These are phyloP conservation scores for Leptoteleia sp. DNA, from an alignment of 1,140 invertebrate genomes.

Conservation along the genomic window DNA sequence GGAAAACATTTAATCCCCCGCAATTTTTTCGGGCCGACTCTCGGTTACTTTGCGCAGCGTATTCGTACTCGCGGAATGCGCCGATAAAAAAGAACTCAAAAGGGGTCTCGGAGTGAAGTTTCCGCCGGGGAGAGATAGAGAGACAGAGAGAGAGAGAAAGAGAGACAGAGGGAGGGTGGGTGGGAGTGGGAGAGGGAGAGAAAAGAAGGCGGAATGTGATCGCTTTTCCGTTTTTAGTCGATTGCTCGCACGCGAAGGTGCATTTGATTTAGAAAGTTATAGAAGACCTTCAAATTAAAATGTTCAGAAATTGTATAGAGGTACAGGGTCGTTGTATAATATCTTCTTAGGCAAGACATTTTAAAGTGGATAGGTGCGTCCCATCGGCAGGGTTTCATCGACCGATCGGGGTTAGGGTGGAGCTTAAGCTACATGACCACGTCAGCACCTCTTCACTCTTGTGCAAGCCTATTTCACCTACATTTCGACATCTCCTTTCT, in stretches of 20 bases:
- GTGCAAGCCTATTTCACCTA: constrained; percentile 74
- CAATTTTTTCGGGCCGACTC: too few species aligned
- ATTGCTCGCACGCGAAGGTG: background rate
- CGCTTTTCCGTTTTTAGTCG: constrained; percentile 1
- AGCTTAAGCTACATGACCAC: constrained; percentile 74
- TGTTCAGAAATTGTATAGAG: constrained; percentile 48
- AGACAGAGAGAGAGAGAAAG: too few species aligned
- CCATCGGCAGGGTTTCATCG: constrained; percentile 76
- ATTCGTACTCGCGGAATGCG: background rate
- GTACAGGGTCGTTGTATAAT: constrained; percentile 66
- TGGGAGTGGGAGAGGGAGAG: background rate
- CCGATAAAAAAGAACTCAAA: constrained; percentile 5
- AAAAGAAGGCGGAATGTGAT: background rate
- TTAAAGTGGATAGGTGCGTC: constrained; percentile 69
- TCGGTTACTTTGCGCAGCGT: too few species aligned
- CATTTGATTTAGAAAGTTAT: constrained; percentile 36
- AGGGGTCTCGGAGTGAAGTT: background rate
- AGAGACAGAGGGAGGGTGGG: too few species aligned
- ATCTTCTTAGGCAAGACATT: constrained; percentile 65
- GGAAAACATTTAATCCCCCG: too few species aligned
- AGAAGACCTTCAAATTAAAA: constrained; percentile 59
- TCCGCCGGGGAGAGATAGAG: too few species aligned
- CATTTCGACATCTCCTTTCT: constrained; percentile 68
- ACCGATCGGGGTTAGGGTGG: constrained; percentile 74
- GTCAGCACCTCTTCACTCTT: constrained; percentile 76